Evolutionary conservation across 2,113 vertebrate genomes (phyloP), one percentile per base, ranked within the genome.

Genomic region (Solenodon paradoxus): DNA sequence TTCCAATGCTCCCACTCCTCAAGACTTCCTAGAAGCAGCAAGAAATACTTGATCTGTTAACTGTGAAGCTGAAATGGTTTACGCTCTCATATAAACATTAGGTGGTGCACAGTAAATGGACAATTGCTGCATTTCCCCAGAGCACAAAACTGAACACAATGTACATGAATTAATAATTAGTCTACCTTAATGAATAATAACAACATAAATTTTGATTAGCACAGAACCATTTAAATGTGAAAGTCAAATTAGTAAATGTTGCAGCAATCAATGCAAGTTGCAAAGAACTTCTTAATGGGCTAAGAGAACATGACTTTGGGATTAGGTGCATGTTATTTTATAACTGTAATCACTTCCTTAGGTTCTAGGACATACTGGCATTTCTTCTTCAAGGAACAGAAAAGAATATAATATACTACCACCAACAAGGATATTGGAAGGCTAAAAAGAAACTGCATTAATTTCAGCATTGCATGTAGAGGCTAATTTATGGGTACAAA

Each of bases 291-390:
- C 96, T 88, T 86, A 82, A 97, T 83, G 96, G 53, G 97, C 95
- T 96, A 94, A 97, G 94, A 96, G 47, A 89, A 94, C 92, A 94
- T 94, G 80, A 97, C 95, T 96, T 97, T 96, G 24, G 38, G 63
- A 68, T 97, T 97, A 97, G 97, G 79, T 96, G 89, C 83, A 96
- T 97, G 92, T 95, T 93, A 92, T 57, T 94, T 96, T 94, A 86
- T 97, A 86, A 97, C 90, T 68, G 49, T 98, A 98, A 98, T 96
- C 97, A 97, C 97, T 98, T 98, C 20, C 68, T 88, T 89, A 95
- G 96, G 96, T 96, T 97, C 92, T 96, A 97, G 79, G 88, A 97
- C 97, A 88, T 93, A 90, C 90, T 95, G 57, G 53, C 92, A 96
- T 98, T 98, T 97, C 94, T 96, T 98, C 97, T 93, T 95, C 69